These are phyloP conservation scores for Stenoptilia bipunctidactyla DNA, from an alignment of 2,888 invertebrate genomes.

Conservation along the genomic window DNA sequence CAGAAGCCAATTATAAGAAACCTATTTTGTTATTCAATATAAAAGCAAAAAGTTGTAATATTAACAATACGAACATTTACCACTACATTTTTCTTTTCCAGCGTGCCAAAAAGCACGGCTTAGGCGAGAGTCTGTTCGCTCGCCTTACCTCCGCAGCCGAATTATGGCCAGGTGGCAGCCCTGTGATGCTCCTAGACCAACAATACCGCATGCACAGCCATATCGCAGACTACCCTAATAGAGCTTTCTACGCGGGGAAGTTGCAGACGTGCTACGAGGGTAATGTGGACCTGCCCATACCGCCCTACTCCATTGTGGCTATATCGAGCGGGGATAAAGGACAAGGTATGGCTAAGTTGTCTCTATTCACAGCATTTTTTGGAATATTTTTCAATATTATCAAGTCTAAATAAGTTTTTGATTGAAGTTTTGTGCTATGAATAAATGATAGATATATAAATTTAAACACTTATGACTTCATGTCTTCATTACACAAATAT, in stretches of 20 bases:
- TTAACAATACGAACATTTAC: background rate
- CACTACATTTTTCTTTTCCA: conserved; percentile 31
- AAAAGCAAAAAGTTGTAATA: background rate
- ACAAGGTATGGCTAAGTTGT: conserved; percentile 48
- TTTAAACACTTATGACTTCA: no score
- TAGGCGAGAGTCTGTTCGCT: conserved; percentile 83
- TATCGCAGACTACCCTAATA: conserved; percentile 85
- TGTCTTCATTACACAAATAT: no score
- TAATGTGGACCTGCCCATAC: conserved; percentile 27
- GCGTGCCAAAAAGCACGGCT: conserved; percentile 77
- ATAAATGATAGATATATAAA: no score
- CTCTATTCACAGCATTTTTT: no score
- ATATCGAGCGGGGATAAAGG: conserved; percentile 46
- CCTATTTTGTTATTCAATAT: no score
- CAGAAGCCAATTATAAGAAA: no score
- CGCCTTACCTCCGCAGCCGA: conserved; percentile 75
- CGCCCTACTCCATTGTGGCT: conserved; percentile 39
- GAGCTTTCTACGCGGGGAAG: conserved; percentile 74
- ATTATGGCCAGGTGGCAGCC: conserved; percentile 33
- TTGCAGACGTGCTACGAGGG: conserved; percentile 40
- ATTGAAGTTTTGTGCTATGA: no score
- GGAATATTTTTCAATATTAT: no score
- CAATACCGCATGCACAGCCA: conserved; percentile 91
- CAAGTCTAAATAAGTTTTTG: no score
- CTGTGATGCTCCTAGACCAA: conserved; percentile 68